These are phyloP conservation scores for Mnemiopsis leidyi DNA, from an alignment of 37 sponge, comb jelly and placozoan genomes.

Conservation along the genomic window DNA sequence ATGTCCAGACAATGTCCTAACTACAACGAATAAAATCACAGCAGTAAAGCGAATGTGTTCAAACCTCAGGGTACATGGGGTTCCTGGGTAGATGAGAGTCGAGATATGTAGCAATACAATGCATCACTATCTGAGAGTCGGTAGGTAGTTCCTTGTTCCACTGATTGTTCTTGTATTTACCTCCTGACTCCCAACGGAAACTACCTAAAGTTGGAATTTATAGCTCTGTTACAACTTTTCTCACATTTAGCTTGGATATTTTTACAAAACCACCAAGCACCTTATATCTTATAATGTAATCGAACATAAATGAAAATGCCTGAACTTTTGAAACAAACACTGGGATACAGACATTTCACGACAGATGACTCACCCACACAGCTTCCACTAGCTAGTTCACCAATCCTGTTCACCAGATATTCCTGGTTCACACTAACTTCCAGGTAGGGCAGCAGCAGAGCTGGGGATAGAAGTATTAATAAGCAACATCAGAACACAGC, in stretches of 20 bases:
- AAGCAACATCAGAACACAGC: no score
- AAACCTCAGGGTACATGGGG: slow-evolving; percentile 74
- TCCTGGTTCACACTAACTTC: slow-evolving; percentile 83
- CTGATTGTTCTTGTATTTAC: slow-evolving; percentile 71
- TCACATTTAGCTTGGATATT: no score
- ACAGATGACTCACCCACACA: slow-evolving; percentile 66
- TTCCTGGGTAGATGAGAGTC: slow-evolving; percentile 80
- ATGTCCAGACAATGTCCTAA: no score
- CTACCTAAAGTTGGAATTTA: no score
- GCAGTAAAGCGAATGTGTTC: no score
- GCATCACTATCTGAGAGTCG: slow-evolving; percentile 86
- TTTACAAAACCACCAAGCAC: no score
- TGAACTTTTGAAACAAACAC: no score
- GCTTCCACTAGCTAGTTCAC: slow-evolving; percentile 78
- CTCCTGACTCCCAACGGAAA: slow-evolving; percentile 83
- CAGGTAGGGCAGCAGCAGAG: slow-evolving; percentile 76
- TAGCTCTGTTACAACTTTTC: no score
- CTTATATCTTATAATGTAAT: no score
- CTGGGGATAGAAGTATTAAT: slow-evolving; percentile 67
- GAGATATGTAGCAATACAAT: slow-evolving; percentile 78
- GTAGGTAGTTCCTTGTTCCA: slow-evolving; percentile 88
- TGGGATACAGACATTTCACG: no score
- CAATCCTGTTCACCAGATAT: slow-evolving; percentile 79
- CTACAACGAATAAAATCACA: no score
- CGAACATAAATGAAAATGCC: no score